These are phyloP conservation scores for Lepidurus packardi DNA, from an alignment of 1,140 invertebrate genomes.

Conservation along the genomic window DNA sequence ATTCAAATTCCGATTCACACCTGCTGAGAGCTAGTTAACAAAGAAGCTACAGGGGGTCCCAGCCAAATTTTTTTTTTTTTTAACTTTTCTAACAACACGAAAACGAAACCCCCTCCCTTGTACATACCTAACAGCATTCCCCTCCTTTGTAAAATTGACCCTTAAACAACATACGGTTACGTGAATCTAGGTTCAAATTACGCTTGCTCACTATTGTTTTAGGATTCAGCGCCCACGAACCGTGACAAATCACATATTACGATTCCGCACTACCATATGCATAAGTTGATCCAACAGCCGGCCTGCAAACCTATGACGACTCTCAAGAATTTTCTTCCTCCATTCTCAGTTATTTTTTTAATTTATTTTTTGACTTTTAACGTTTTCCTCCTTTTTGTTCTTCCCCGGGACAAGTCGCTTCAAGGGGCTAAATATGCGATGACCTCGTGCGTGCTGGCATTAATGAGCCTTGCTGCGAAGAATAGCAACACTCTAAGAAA, in stretches of 20 bases:
- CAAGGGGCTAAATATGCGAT: too few relatives aligned
- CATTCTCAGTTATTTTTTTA: too few relatives aligned
- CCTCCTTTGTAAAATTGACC: too few relatives aligned
- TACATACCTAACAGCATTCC: too few relatives aligned
- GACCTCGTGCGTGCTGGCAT: too few relatives aligned
- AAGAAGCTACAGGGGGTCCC: not conserved
- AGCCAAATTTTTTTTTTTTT: not conserved
- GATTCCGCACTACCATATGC: not conserved
- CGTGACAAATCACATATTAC: slow-evolving; percentile 14
- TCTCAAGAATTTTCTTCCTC: not conserved
- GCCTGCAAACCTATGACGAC: not conserved
- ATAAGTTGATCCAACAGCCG: not conserved
- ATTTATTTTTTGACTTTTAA: too few relatives aligned
- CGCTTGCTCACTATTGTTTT: not conserved
- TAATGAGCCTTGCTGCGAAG: too few relatives aligned
- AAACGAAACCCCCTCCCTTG: too few relatives aligned
- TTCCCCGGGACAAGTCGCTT: too few relatives aligned
- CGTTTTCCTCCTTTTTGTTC: too few relatives aligned
- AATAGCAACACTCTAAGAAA: too few relatives aligned
- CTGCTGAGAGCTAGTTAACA: not conserved
- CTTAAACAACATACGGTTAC: not conserved
- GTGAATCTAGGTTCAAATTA: not conserved
- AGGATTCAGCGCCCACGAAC: not conserved
- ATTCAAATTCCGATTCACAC: not conserved
- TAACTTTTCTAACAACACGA: too few relatives aligned